These are phyloP conservation scores for Drosophila stalkeri DNA, from an alignment of 2,888 invertebrate species.

Conservation along the genomic window DNA sequence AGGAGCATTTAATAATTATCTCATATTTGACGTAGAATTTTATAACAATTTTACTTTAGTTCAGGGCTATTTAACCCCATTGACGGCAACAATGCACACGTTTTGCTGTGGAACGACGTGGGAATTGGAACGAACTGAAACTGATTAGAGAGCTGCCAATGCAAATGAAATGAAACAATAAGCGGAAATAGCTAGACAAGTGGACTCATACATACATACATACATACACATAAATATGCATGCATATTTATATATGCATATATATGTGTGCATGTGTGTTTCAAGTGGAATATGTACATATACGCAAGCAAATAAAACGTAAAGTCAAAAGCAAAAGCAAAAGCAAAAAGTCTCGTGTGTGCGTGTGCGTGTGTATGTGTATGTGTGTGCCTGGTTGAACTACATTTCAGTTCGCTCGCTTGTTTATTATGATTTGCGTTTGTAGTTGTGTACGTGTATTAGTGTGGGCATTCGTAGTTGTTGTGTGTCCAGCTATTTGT, in stretches of 20 bases:
- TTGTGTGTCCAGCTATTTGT: constrained; percentile 35
- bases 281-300: constrained; percentile 14
- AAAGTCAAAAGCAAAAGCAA: constrained; percentile 24
- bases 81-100: background rate
- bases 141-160: constrained; percentile 12
- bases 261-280: background rate
- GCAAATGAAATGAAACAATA: constrained; percentile 27
- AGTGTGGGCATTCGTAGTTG: constrained; percentile 14
- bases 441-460: constrained; percentile 7
- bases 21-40: background rate
- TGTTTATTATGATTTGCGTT: constrained; percentile 45
- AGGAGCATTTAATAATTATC: no score
- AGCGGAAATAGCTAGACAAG: constrained; percentile 36
- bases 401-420: constrained; percentile 43
- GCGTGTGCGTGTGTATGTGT: background rate
- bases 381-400: constrained; percentile 33
- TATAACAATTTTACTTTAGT: background rate
- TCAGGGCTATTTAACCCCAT: constrained; percentile 16
- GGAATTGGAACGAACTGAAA: constrained; percentile 29
- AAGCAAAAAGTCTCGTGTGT: constrained; percentile 10
- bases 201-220: background rate
- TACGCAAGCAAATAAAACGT: constrained; percentile 27
- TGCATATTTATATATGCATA: background rate
- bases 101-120: constrained; percentile 8
- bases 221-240: background rate